Conservation (phyloP, 2,797 vertebrate genomes). For the Notamacropus eugenii region DNA sequence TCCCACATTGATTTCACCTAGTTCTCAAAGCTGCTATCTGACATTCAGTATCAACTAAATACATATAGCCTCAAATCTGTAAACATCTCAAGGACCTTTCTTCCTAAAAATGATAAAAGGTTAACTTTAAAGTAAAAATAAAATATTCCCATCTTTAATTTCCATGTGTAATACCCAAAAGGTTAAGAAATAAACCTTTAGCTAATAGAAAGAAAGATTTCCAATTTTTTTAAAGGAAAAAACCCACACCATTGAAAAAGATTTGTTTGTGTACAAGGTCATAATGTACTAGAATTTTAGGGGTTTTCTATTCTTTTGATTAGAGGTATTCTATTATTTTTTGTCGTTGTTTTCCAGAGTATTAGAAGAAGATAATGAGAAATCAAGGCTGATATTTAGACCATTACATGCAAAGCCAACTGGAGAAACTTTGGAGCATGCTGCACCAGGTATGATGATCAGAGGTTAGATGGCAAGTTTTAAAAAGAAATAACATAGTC, state of each 20-base stretch:
- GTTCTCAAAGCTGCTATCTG: conserved; percentile 13
- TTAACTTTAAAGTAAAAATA: not conserved
- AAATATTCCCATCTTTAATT: not conserved
- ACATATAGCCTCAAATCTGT: not conserved
- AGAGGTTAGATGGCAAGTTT: not conserved
- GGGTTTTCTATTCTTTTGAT: not conserved
- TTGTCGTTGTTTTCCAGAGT: not conserved
- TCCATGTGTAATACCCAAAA: not conserved
- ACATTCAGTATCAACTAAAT: not conserved
- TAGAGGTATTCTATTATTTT: not conserved
- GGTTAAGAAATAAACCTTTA: conserved; percentile 1
- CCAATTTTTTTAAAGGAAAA: not conserved
- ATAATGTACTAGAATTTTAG: not conserved
- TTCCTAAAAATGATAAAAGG: not conserved
- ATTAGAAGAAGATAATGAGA: conserved; percentile 36
- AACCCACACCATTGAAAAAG: not conserved
- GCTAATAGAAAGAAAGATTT: not conserved
- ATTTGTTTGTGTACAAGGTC: not conserved
- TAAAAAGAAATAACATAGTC: not conserved
- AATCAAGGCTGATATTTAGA: not conserved
- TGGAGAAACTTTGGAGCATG: not conserved
- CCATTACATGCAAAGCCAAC: not conserved
- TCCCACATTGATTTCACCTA: not conserved
- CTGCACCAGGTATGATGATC: not conserved
- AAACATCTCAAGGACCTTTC: not conserved